Base-by-base conservation (phyloP, 2,113 vertebrate genomes). In the Phoenicopterus ruber region DNA sequence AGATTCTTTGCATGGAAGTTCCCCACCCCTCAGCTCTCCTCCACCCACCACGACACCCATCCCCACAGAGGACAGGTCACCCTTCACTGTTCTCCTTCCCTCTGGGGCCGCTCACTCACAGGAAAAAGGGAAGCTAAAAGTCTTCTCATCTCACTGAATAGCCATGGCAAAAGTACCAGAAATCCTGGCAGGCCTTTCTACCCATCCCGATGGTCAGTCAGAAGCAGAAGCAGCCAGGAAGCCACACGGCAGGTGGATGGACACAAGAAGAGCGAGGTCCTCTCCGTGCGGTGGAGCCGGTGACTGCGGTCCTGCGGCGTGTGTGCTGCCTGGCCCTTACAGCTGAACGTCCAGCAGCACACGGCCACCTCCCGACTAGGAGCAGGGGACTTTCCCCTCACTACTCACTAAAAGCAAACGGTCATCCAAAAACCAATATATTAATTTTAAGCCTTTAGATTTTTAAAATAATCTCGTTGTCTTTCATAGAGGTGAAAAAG, bases 241-340 rank as follows among this genome's bases (percentile, higher is more conserved):
- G 19, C 9, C 47, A 13, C 18, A 32, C 0, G 5, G 71, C 34
- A 79, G n/a, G 24, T 3, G 8, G 61, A 62, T 11, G 28, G 74
- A 14, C 32, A 25, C 9, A 26, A 38, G 58, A 21, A 31, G 26
- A 57, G 22, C 0, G 0, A 5, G 24, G 18, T 79, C 13, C 7
- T 47, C 20, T 70, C 36, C 6, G 1, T 36, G 50, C 2, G 2
- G 25, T 13, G 73, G n/a, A 42, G 63, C 21, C 19, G 42, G 17
- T 24, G 9, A 5, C 18, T 0, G 0, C 6, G 2, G 40, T 24
- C 24, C 46, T 40, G 49, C 2, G 2, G 11, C 17, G 21, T 1
- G 4, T 46, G 28, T 9, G 0, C 34, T 58, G 36, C 26, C 24
- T 47, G 22, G 36, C 26, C 36, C 38, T 22, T 40, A 20, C 31